Conservation (phyloP, 2,113 vertebrate genomes). For the Cichladusa arquata region DNA sequence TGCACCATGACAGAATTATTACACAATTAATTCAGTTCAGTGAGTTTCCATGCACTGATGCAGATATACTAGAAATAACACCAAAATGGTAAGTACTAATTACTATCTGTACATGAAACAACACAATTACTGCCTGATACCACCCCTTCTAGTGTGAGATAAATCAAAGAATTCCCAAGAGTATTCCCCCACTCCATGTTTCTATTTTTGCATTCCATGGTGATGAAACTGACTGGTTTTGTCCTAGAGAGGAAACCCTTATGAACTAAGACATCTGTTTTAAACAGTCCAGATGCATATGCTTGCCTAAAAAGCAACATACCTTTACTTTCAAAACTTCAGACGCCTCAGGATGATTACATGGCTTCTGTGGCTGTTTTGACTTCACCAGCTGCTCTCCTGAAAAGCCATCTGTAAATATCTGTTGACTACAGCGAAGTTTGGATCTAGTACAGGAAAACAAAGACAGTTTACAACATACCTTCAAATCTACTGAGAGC, state of each 20-base stretch:
- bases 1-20: not conserved
- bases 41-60: not conserved
- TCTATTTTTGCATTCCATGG: not conserved
- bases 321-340: constrained; percentile 82
- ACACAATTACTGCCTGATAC: not conserved
- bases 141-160: not conserved
- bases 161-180: not conserved
- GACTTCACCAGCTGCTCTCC: constrained; percentile 80
- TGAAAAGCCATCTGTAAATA: constrained; percentile 74
- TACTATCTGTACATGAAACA: not conserved
- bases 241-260: not conserved
- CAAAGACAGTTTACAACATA: not conserved
- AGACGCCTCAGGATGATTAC: constrained; percentile 75
- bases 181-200: not conserved
- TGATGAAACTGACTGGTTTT: not conserved
- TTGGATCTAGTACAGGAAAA: constrained; percentile 77
- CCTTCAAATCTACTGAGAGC: not conserved
- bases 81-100: not conserved
- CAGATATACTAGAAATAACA: not conserved
- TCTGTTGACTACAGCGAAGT: constrained; percentile 75
- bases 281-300: not conserved
- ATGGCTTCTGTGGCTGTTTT: constrained; percentile 79
- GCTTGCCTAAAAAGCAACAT: not conserved
- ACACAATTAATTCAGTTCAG: not conserved
- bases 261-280: not conserved